phyloP scores from a whole-genome alignment of 2,797 vertebrate species.

The Scolopax bukidnonensis region DNA sequence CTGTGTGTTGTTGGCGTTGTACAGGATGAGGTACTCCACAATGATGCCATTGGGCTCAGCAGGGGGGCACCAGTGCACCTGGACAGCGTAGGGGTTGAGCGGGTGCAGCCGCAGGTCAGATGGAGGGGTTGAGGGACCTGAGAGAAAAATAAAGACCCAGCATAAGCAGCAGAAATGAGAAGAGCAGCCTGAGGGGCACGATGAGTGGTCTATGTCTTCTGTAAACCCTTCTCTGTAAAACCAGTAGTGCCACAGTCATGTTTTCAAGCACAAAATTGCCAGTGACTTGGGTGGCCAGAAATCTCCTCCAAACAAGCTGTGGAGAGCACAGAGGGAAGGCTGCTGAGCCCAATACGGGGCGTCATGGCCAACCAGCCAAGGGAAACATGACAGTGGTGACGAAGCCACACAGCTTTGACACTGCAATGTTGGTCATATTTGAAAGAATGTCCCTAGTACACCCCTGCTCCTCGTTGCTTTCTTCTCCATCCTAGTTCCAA shows the following conservation, averaged over 20 bases:
- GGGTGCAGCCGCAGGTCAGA: conserved; percentile 89
- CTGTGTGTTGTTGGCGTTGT: conserved; percentile 87
- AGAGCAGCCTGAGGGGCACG: neutral
- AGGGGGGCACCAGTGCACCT: conserved; percentile 94
- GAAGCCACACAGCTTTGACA: neutral
- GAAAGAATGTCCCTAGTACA: neutral
- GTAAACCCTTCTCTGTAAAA: neutral
- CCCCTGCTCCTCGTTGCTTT: neutral
- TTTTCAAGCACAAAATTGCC: neutral
- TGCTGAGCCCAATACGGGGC: neutral
- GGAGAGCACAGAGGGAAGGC: neutral
- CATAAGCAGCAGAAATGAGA: neutral
- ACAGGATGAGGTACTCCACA: conserved; percentile 88
- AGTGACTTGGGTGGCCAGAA: neutral
- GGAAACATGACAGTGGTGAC: neutral
- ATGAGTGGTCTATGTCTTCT: neutral
- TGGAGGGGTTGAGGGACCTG: conserved; percentile 92
- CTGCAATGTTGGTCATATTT: neutral
- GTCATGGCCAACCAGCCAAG: neutral
- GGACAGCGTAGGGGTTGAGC: conserved; percentile 87
- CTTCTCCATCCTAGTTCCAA: neutral
- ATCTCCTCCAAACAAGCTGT: neutral
- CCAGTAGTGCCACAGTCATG: neutral
- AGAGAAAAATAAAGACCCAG: neutral
- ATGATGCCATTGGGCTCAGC: conserved; percentile 93